Conservation (phyloP, 2,888 invertebrate genomes). For the Latrodectus elegans region DNA sequence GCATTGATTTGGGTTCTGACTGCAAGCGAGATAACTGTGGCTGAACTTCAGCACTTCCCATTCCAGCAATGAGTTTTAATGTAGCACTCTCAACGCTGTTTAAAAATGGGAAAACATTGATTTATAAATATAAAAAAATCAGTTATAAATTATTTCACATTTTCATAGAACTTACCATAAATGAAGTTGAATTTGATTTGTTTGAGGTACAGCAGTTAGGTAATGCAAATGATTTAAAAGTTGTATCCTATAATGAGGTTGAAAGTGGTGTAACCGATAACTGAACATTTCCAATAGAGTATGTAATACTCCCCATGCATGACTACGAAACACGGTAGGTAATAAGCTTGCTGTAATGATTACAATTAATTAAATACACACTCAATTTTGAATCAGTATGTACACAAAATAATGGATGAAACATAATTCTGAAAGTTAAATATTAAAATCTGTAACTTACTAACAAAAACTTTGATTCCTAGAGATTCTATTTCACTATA, state of each 20-base stretch:
- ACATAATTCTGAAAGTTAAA: too few relatives aligned
- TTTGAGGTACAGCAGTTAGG: conserved; percentile 91
- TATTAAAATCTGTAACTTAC: conserved; percentile 77
- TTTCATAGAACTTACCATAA: conserved; percentile 81
- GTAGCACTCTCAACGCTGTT: conserved; percentile 90
- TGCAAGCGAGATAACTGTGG: conserved; percentile 92
- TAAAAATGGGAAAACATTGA: background rate
- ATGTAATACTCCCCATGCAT: conserved; percentile 96
- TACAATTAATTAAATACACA: background rate
- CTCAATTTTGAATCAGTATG: background rate
- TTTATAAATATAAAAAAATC: background rate
- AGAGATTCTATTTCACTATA: conserved; percentile 97
- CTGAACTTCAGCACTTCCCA: conserved; percentile 96
- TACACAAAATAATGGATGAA: background rate
- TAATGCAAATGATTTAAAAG: conserved; percentile 92
- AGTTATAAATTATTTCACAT: background rate
- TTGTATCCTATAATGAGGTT: conserved; percentile 95
- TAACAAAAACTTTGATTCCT: conserved; percentile 96
- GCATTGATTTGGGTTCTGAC: conserved; percentile 92
- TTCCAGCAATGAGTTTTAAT: conserved; percentile 87
- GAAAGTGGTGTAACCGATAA: conserved; percentile 95
- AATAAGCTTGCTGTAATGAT: conserved; percentile 83
- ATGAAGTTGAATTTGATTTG: conserved; percentile 95
- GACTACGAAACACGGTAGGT: conserved; percentile 92
- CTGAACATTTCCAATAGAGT: conserved; percentile 97